These are phyloP conservation scores for Sesamia nonagrioides DNA, from an alignment of 1,140 invertebrate genomes.

Conservation along the genomic window DNA sequence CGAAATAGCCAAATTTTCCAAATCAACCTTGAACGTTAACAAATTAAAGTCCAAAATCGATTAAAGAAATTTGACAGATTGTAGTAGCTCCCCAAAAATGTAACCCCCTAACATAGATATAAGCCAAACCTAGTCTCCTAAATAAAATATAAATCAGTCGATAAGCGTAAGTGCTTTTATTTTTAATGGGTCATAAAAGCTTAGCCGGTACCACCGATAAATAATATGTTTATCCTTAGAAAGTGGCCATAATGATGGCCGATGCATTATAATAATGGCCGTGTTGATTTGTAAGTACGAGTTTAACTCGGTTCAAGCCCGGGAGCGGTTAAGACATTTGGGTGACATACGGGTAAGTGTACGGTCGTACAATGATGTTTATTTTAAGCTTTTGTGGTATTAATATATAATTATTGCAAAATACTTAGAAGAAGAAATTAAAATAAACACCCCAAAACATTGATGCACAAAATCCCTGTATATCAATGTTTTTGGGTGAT, in stretches of 20 bases:
- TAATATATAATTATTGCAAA: too few species aligned
- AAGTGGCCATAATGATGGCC: conserved; percentile 62
- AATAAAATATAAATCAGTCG: conserved; percentile 62
- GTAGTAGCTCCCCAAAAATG: background rate
- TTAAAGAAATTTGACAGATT: too few species aligned
- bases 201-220: conserved; percentile 56
- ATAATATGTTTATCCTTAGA: conserved; percentile 71
- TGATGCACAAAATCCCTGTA: too few species aligned
- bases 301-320: conserved; percentile 57
- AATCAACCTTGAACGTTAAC: too few species aligned
- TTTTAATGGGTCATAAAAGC: conserved; percentile 65
- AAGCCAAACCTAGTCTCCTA: conserved; percentile 24
- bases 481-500: too few species aligned
- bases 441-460: too few species aligned
- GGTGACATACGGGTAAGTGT: conserved; percentile 29
- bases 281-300: conserved; percentile 72
- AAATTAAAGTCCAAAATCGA: too few species aligned
- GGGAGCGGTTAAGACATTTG: conserved; percentile 45
- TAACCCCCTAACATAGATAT: conserved; percentile 25
- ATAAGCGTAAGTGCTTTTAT: conserved; percentile 61
- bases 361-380: background rate
- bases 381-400: background rate
- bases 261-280: conserved; percentile 63
- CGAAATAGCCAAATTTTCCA: too few species aligned
- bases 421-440: too few species aligned